These are phyloP conservation scores for Eulemur albifrons DNA, from an alignment of 2,797 vertebrate genomes.

Conservation along the genomic window DNA sequence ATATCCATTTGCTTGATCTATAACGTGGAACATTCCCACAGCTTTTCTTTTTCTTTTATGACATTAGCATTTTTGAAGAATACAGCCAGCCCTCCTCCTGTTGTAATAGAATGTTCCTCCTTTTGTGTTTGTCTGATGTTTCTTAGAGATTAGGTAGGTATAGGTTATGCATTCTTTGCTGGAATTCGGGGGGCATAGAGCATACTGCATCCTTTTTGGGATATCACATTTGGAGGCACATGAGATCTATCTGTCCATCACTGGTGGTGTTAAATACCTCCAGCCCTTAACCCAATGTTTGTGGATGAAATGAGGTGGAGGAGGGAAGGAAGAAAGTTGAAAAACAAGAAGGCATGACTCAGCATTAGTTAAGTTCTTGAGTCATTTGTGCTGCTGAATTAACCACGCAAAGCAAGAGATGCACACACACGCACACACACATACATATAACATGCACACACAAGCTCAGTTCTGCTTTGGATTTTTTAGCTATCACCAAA, in stretches of 20 bases:
- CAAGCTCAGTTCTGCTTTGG: background rate
- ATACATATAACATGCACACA: background rate
- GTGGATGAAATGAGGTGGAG: background rate
- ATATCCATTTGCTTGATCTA: background rate
- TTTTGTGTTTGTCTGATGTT: background rate
- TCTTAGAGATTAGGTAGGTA: background rate
- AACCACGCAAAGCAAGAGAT: background rate
- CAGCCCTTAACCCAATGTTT: background rate
- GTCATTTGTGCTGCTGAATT: background rate
- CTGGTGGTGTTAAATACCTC: background rate
- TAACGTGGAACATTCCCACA: background rate
- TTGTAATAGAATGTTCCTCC: background rate
- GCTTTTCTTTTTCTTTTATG: background rate
- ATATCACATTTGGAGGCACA: background rate
- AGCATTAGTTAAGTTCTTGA: background rate
- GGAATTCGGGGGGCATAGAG: background rate
- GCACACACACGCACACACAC: background rate
- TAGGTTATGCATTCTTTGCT: background rate
- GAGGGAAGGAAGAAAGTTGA: background rate
- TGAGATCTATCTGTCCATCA: background rate
- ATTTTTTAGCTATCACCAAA: background rate
- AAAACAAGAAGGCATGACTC: background rate
- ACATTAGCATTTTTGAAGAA: background rate
- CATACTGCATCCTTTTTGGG: background rate
- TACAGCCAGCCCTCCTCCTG: background rate